A percentile compares a stretch with the other conserved stretches of the same genome.
Evolutionary conservation across 2,888 invertebrate genomes (phyloP).

Genomic region (Pollenia labialis): DNA sequence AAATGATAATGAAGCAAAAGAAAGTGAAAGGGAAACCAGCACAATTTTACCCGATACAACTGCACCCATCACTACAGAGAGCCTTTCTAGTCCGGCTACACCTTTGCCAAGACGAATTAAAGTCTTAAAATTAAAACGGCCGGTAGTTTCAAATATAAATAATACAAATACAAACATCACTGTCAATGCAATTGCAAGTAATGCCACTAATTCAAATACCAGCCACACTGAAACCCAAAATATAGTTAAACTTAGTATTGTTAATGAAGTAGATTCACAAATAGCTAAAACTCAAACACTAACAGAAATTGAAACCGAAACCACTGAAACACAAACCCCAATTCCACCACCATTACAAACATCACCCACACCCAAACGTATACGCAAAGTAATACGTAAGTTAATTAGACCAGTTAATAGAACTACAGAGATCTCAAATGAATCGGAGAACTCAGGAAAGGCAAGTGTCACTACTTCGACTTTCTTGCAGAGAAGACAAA

Average conservation of each 20-base stretch:
- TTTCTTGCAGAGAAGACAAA: slow-evolving; percentile 43
- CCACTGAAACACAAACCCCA: slow-evolving; percentile 68
- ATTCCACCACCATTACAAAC: slow-evolving; percentile 56
- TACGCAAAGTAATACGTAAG: slow-evolving; percentile 80
- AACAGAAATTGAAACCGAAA: slow-evolving; percentile 67
- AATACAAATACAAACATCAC: slow-evolving; percentile 75
- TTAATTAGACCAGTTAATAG: slow-evolving; percentile 77
- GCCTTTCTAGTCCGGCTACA: slow-evolving; percentile 71
- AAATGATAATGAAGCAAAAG: slow-evolving; percentile 71
- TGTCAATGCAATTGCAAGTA: slow-evolving; percentile 71
- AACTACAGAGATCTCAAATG: slow-evolving; percentile 33
- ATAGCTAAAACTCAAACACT: slow-evolving; percentile 66
- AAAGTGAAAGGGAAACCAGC: slow-evolving; percentile 67
- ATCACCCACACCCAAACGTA: slow-evolving; percentile 77
- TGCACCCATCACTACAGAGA: slow-evolving; percentile 72
- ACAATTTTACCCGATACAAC: slow-evolving; percentile 66
- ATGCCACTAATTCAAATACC: slow-evolving; percentile 78
- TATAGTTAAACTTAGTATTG: slow-evolving; percentile 71
- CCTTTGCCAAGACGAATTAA: slow-evolving; percentile 79
- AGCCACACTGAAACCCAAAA: slow-evolving; percentile 74
- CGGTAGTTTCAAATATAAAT: slow-evolving; percentile 72
- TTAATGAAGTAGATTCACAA: slow-evolving; percentile 71
- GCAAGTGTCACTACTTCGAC: not conserved
- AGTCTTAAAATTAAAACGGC: slow-evolving; percentile 79
- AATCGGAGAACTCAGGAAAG: not conserved